These are phyloP conservation scores for Scrobipalpa atriplicella DNA, from an alignment of 2,888 invertebrate species.

Conservation along the genomic window DNA sequence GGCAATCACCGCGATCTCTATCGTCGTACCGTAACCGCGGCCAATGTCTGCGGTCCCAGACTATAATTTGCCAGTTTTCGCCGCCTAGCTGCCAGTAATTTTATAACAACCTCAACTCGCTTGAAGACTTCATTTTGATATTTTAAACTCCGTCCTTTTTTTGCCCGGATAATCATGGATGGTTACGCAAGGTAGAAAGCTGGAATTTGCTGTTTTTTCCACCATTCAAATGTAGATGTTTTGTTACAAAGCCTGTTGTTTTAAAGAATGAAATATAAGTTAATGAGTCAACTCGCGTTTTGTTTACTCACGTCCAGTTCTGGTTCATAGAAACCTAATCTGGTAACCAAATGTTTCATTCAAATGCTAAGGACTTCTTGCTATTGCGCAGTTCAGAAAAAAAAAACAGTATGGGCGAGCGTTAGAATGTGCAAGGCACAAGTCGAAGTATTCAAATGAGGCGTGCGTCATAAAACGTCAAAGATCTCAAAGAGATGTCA, in stretches of 20 bases:
- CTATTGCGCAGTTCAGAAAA: slow-evolving; percentile 60
- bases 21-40: slow-evolving; percentile 56
- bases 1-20: slow-evolving; percentile 65
- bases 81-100: slow-evolving; percentile 76
- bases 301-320: slow-evolving; percentile 68
- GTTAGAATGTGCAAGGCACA: slow-evolving; percentile 78
- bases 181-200: slow-evolving; percentile 49
- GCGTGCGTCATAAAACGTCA: slow-evolving; percentile 78
- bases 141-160: slow-evolving; percentile 56
- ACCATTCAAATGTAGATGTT: slow-evolving; percentile 54
- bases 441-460: slow-evolving; percentile 77
- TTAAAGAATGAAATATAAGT: slow-evolving; percentile 51
- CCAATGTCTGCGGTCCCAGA: slow-evolving; percentile 62
- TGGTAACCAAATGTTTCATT: slow-evolving; percentile 80
- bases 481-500: slow-evolving; percentile 74
- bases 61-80: slow-evolving; percentile 79
- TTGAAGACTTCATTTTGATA: slow-evolving; percentile 70
- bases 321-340: slow-evolving; percentile 73
- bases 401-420: slow-evolving; percentile 66
- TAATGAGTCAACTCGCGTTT: slow-evolving; percentile 57
- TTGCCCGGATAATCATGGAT: slow-evolving; percentile 52
- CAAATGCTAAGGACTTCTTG: slow-evolving; percentile 70
- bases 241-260: slow-evolving; percentile 37
- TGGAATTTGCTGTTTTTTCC: slow-evolving; percentile 28
- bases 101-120: slow-evolving; percentile 61